Evolutionary conservation across 2,113 vertebrate genomes (phyloP).

Genomic region (Lota lota): DNA sequence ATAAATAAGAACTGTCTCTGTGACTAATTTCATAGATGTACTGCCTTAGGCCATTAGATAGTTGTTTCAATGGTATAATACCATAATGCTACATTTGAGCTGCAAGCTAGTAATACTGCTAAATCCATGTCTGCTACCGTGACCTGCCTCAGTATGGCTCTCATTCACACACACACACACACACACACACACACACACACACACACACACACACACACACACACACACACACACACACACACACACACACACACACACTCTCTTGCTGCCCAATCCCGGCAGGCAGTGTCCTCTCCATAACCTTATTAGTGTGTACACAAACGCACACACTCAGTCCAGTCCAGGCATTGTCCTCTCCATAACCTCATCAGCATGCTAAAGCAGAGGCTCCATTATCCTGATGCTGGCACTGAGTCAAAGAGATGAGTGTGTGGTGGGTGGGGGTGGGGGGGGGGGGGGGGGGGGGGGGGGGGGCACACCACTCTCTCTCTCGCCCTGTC

Average conservation of each 20-base stretch:
- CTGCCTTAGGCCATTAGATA: too few relatives aligned
- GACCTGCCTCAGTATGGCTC: too few relatives aligned
- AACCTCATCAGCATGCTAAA: conserved; percentile 59
- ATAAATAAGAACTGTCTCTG: too few relatives aligned
- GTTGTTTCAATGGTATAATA: too few relatives aligned
- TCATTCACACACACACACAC: background rate
- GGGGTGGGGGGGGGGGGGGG: background rate
- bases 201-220: background rate
- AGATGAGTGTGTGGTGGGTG: background rate
- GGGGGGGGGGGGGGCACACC: background rate
- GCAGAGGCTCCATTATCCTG: conserved; percentile 40
- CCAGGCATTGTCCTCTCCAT: conserved; percentile 32
- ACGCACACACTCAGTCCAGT: background rate
- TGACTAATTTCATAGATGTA: too few relatives aligned
- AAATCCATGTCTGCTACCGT: too few relatives aligned
- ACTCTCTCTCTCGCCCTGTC: conserved; percentile 23
- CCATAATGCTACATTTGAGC: too few relatives aligned
- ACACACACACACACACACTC: background rate
- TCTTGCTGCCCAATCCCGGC: background rate
- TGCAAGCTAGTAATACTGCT: too few relatives aligned
- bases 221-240: background rate
- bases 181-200: conserved; percentile 6
- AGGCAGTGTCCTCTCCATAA: conserved; percentile 38
- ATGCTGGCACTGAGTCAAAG: conserved; percentile 61
- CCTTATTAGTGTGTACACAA: conserved; percentile 53